Conservation (phyloP, 1,140 invertebrate species). For the Achroia grisella region DNA sequence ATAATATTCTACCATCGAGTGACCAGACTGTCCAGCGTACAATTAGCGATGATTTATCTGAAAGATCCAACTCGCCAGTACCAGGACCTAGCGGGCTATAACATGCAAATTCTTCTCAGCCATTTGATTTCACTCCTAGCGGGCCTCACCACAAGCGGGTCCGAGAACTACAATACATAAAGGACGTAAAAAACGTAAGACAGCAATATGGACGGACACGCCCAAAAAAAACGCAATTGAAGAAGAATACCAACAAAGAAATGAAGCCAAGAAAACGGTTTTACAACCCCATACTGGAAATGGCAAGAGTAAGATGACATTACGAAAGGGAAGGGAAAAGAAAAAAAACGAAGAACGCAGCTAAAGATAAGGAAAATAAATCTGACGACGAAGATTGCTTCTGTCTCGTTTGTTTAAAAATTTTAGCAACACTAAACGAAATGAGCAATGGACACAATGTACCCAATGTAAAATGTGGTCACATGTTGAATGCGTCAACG, state of each 20-base stretch:
- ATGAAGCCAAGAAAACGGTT: constrained; percentile 11
- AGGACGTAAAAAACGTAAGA: constrained; percentile 16
- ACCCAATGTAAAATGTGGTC: constrained; percentile 18
- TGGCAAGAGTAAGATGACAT: constrained; percentile 10
- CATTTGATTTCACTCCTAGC: constrained; percentile 11
- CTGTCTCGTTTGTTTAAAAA: constrained; percentile 18
- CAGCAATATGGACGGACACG: too few relatives aligned
- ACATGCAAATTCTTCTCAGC: constrained; percentile 10
- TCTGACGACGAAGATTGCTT: constrained; percentile 4
- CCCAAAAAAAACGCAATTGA: constrained; percentile 8
- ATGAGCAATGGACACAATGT: constrained; percentile 22
- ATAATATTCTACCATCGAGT: constrained; percentile 4
- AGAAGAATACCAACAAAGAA: constrained; percentile 10
- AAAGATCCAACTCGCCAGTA: constrained; percentile 8
- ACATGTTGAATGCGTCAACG: constrained; percentile 22
- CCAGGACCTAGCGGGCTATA: constrained; percentile 14
- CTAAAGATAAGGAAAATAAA: not conserved
- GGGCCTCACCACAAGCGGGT: constrained; percentile 14
- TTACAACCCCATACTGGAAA: constrained; percentile 11
- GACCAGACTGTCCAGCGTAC: constrained; percentile 5
- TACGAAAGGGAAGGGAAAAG: constrained; percentile 14
- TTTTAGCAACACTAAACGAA: constrained; percentile 12
- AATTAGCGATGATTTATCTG: constrained; percentile 7
- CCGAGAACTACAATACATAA: too few relatives aligned
- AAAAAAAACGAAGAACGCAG: not conserved